These are phyloP conservation scores for Liopterus haemorrhoidalis DNA, from an alignment of 2,888 invertebrate species.

Conservation along the genomic window DNA sequence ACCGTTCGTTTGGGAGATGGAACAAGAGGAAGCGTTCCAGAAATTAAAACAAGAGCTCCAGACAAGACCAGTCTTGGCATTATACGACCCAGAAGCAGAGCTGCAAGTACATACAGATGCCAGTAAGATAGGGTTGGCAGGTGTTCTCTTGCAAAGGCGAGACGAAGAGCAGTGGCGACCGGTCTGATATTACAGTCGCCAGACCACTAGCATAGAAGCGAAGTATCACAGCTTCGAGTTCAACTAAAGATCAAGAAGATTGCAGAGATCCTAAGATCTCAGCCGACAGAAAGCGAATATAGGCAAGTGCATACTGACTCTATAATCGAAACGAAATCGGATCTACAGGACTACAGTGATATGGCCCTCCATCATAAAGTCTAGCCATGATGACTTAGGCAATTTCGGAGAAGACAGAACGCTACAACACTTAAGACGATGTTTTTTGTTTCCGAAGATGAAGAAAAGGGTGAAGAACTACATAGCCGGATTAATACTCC, in stretches of 20 bases:
- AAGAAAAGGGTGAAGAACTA: constrained; percentile 8
- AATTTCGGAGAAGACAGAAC: no score
- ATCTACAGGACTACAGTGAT: not conserved
- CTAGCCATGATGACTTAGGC: no score
- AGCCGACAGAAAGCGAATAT: no score
- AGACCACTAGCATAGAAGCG: constrained; percentile 35
- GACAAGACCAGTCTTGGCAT: constrained; percentile 22
- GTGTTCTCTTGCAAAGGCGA: constrained; percentile 33
- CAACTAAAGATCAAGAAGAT: constrained; percentile 29
- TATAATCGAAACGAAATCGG: not conserved
- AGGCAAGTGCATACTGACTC: no score
- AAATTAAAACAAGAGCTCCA: no score
- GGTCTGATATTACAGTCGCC: constrained; percentile 37
- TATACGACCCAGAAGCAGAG: constrained; percentile 27
- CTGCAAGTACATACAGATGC: constrained; percentile 36
- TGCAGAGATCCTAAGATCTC: no score
- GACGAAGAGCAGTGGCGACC: constrained; percentile 29
- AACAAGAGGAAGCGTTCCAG: no score
- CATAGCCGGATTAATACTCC: constrained; percentile 20
- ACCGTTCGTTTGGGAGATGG: constrained; percentile 20
- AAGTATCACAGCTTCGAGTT: constrained; percentile 39
- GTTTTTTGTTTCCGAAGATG: constrained; percentile 19
- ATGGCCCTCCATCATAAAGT: constrained; percentile 15
- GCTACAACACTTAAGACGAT: no score
- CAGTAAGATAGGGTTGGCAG: constrained; percentile 32